These are phyloP conservation scores for Luidia sarsii DNA, from an alignment of 53 echinoderm and acorn worm genomes.

Conservation along the genomic window DNA sequence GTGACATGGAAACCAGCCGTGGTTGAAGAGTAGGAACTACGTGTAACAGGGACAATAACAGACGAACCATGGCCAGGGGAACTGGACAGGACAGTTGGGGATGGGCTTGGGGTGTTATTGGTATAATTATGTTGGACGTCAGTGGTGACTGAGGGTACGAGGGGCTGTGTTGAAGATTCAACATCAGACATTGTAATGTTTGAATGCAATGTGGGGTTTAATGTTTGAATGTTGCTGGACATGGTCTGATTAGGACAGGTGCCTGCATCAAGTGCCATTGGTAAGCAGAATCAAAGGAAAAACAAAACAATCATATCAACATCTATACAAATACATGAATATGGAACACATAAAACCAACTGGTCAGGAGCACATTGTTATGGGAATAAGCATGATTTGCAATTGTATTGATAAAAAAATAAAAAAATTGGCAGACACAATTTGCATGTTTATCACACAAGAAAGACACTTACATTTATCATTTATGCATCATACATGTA, in stretches of 20 bases:
- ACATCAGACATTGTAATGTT: conserved; percentile 13
- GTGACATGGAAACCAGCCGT: conserved; percentile 49
- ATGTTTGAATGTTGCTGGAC: conserved; percentile 27
- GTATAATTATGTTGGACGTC: neutral
- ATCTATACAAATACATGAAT: too few relatives aligned
- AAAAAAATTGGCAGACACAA: too few relatives aligned
- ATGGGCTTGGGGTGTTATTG: conserved; percentile 1
- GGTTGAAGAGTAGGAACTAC: conserved; percentile 22
- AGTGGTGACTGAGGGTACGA: neutral
- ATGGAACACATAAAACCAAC: too few relatives aligned
- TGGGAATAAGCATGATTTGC: too few relatives aligned
- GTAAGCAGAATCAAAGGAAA: conserved; percentile 37
- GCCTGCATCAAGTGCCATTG: conserved; percentile 39
- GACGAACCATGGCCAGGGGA: conserved; percentile 7
- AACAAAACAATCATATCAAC: conserved; percentile 9
- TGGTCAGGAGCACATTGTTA: too few relatives aligned
- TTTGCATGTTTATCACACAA: too few relatives aligned
- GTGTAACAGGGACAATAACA: conserved; percentile 29
- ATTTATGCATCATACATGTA: too few relatives aligned
- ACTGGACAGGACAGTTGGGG: conserved; percentile 16
- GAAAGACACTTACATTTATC: too few relatives aligned
- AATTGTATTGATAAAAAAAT: too few relatives aligned
- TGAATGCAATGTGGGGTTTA: neutral
- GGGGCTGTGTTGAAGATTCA: neutral
- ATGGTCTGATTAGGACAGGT: conserved; percentile 38